phyloP scores from a whole-genome alignment of 2,797 vertebrate genomes.

The Petrocephalus sullivani region DNA sequence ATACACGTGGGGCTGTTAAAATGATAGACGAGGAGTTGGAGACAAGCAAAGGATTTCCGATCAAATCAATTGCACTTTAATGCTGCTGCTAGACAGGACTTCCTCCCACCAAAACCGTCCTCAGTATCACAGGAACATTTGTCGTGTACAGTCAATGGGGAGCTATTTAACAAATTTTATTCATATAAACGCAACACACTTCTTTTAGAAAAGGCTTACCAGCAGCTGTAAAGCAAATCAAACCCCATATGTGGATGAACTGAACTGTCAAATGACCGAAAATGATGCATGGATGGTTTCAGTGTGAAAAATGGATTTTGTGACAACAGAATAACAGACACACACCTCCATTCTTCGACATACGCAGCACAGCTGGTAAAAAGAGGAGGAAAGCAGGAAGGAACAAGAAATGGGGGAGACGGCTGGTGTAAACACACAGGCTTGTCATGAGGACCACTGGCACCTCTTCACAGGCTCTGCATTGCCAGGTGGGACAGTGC shows the following conservation, averaged over 20 bases:
- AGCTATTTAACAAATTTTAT: conserved; percentile 54
- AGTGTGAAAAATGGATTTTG: background rate
- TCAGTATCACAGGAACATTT: conserved; percentile 52
- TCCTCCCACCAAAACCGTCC: background rate
- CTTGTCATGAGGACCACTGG: background rate
- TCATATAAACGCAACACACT: conserved; percentile 34
- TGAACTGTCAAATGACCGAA: background rate
- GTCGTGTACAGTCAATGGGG: conserved; percentile 56
- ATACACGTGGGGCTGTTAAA: conserved; percentile 41
- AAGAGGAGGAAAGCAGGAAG: background rate
- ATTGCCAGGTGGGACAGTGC: background rate
- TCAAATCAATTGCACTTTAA: conserved; percentile 3
- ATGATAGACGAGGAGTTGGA: background rate
- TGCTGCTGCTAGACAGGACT: background rate
- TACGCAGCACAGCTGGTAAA: background rate
- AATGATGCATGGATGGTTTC: background rate
- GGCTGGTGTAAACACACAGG: background rate
- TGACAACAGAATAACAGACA: background rate
- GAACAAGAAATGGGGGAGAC: background rate
- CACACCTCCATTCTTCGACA: conserved; percentile 7
- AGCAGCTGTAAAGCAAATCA: conserved; percentile 1
- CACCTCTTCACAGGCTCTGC: conserved; percentile 2
- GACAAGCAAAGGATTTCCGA: background rate
- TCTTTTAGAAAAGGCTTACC: conserved; percentile 32
- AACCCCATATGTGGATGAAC: background rate